Base-by-base conservation (phyloP, 2,888 invertebrate species). In the Phrixothrix hirtus region DNA sequence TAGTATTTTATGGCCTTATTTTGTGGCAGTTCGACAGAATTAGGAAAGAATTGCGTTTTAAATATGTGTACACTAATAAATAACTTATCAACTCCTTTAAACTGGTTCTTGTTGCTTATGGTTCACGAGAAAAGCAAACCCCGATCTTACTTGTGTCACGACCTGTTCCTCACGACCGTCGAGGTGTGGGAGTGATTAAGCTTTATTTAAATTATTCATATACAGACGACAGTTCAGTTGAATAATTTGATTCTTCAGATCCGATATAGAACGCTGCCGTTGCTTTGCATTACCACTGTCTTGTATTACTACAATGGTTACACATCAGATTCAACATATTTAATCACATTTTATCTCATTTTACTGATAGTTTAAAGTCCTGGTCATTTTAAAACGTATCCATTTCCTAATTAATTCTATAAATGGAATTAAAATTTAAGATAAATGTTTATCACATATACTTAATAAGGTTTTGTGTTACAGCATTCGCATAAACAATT, bases 171-270 rank as follows among this genome's bases (percentile, higher is more conserved):
- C 64, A 64, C 64, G 63, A 63, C 57, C 52, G 46, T 36, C 42
- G 46, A 65, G 65, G 67, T 67, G 67, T 67, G 64, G 67, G 67
- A 63, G 67, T 65, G 65, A 67, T 67, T 67, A 67, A 67, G 62
- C 62, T 63, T 63, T 63, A 64, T 65, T 65, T 67, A 65, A 67
- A 67, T 65, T 63, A 65, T 64, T 64, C 64, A 63, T 64, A 66
- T 60, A 61, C 56, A 59, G 59, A 62, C 58, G 62, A 62, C 62
- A 62, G 61, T 58, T 48, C 57, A 39, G 57, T 55, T 63, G 63
- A 63, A 64, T 64, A 62, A 62, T 63, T 62, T 61, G 63, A 63
- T 63, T 55, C 54, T 42, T 43, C 49, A 49, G 51, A 39, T 50
- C 32, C 43, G 60, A 60, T 58, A n/a, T n/a, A 58, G 25, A 43